phyloP scores from a whole-genome alignment of 2,888 invertebrate species.

The Chaetoderma sp. region DNA sequence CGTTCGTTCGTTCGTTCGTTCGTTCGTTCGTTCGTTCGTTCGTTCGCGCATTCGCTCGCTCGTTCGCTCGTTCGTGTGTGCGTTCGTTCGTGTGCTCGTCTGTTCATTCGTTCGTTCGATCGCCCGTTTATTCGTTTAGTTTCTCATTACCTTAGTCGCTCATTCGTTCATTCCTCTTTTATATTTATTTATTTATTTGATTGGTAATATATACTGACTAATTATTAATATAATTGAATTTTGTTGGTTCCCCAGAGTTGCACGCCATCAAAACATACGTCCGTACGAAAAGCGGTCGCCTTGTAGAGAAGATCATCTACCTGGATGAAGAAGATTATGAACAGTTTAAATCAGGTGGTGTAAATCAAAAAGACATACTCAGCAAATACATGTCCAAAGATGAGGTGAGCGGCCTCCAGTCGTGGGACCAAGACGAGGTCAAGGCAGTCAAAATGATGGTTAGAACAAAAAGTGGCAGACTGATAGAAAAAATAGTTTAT shows the following conservation, averaged over 20 bases:
- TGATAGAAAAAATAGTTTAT: constrained; percentile 48
- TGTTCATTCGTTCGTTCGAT: no score
- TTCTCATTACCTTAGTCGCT: no score
- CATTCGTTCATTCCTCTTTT: no score
- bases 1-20: no score
- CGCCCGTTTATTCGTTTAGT: no score
- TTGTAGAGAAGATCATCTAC: constrained; percentile 63
- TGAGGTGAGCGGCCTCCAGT: constrained; percentile 59
- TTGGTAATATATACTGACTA: no score
- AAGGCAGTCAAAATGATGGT: constrained; percentile 49
- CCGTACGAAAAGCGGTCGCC: constrained; percentile 65
- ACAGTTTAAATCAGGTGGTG: constrained; percentile 59
- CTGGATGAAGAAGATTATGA: constrained; percentile 66
- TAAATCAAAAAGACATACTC: constrained; percentile 48
- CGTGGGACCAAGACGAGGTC: constrained; percentile 65
- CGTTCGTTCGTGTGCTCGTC: no score
- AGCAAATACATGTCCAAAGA: constrained; percentile 63
- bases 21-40: no score
- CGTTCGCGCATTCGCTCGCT: no score
- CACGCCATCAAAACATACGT: constrained; percentile 66
- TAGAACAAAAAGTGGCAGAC: constrained; percentile 49
- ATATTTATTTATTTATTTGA: no score
- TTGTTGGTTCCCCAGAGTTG: constrained; percentile 41
- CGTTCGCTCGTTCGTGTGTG: no score
- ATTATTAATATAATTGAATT: not conserved